Base-by-base conservation (phyloP, 2,113 vertebrate genomes). In the Polypterus senegalus region DNA sequence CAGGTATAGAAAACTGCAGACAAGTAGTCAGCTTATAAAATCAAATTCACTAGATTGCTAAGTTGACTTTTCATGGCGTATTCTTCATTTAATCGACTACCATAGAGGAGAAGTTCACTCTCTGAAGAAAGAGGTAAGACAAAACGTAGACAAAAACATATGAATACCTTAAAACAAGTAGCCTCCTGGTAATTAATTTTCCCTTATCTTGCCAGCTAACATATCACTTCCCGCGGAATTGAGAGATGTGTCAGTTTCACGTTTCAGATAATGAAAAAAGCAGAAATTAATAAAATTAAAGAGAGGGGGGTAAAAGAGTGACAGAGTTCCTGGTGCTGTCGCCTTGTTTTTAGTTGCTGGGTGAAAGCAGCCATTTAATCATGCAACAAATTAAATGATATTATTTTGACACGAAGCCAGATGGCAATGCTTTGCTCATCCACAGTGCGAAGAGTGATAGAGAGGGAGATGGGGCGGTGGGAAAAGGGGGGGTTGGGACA, bases 351-450 rank as follows among this genome's bases (percentile, higher is more conserved):
- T 63, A 67, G 62, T 72, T 80, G 70, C 61, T 70, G 64, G 59
- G 66, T 74, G 72, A 83, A 75, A 80, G 74, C 79, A 75, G 70
- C 71, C 76, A 81, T 73, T 87, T 77, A 79, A 77, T 84, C 78
- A 70, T 1, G 5, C 72, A 75, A 72, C 64, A 83, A 80, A 81
- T 80, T 73, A 90, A 85, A 81, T 74, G 77, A 74, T 81, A 74
- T 72, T 75, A 70, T 73, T 84, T 79, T 79, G 81, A 81, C 69
- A 62, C 64, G 56, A 65, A 74, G 80, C 81, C 83, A 86, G 79
- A 79, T 86, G 82, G 74, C 76, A 76, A 61, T 9, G 64, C 72
- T 80, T 76, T 67, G 71, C 71, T 78, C 62, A 59, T 71, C 69
- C 72, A 72, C 65, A 61, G 69, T 63, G 62, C 61, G 72, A 67